Conservation (phyloP, 2,888 invertebrate genomes). For the Gnatocerus cornutus region DNA sequence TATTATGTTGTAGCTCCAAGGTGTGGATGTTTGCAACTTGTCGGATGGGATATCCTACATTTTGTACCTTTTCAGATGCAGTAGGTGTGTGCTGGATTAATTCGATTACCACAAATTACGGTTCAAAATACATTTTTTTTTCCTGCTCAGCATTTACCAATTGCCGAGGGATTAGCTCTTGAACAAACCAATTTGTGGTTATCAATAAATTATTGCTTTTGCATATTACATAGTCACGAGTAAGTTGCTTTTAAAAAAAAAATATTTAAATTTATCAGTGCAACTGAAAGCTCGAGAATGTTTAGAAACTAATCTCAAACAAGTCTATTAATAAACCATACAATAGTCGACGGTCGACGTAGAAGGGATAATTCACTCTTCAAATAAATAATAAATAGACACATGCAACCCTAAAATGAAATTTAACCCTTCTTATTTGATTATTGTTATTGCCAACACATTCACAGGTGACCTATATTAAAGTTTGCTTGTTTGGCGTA, state of each 20-base stretch:
- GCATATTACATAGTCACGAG: background rate
- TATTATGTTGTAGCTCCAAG: constrained; percentile 39
- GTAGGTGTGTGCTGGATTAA: background rate
- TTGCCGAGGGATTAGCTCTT: constrained; percentile 1
- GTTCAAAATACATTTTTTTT: background rate
- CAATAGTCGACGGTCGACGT: constrained; percentile 11
- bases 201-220: background rate
- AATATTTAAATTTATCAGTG: background rate
- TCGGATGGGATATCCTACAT: constrained; percentile 7
- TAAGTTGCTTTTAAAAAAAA: no score
- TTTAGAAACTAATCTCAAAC: background rate
- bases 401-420: constrained; percentile 10
- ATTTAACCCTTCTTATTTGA: constrained; percentile 26
- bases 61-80: background rate
- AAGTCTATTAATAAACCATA: constrained; percentile 21
- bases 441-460: constrained; percentile 26
- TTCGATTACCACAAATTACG: constrained; percentile 15
- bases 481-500: background rate
- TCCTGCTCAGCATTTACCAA: background rate
- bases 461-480: constrained; percentile 21
- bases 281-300: background rate
- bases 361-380: constrained; percentile 10
- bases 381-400: constrained; percentile 15
- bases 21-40: constrained; percentile 44
- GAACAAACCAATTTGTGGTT: background rate